Evolutionary conservation across 2,113 vertebrate genomes (phyloP).

Genomic region (Cnemophilus loriae): DNA sequence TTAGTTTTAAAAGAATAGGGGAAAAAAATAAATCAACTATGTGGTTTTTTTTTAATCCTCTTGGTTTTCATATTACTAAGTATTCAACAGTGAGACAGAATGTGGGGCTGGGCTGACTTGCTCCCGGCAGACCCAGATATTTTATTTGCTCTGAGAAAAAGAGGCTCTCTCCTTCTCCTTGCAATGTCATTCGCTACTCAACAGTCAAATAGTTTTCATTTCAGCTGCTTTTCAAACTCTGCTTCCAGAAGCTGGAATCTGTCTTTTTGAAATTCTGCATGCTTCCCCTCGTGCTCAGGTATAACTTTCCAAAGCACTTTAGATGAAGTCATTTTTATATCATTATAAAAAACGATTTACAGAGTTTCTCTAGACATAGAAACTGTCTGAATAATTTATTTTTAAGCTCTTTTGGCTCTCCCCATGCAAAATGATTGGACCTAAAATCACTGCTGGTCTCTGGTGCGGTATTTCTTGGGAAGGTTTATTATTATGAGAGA

Average conservation of each 20-base stretch:
- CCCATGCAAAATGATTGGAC: neutral
- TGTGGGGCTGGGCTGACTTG: neutral
- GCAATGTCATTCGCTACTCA: neutral
- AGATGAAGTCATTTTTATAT: neutral
- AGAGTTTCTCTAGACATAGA: neutral
- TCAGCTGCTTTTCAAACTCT: neutral
- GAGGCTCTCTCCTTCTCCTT: neutral
- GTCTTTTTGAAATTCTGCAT: neutral
- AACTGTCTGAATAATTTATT: neutral
- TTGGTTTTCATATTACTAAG: neutral
- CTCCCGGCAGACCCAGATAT: neutral
- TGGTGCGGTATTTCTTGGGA: neutral
- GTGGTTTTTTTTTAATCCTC: neutral
- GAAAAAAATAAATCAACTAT: neutral
- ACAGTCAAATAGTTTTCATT: neutral
- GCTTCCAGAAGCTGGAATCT: neutral
- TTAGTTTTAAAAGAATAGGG: neutral
- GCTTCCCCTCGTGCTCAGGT: neutral
- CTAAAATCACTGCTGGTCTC: neutral
- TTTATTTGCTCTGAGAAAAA: conserved; percentile 53
- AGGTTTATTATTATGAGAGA: neutral
- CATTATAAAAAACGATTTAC: neutral
- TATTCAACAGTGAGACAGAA: neutral
- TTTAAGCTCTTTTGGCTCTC: neutral
- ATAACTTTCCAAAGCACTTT: neutral